These are phyloP conservation scores for Microvelia longipes DNA, from an alignment of 1,140 invertebrate genomes.

Conservation along the genomic window DNA sequence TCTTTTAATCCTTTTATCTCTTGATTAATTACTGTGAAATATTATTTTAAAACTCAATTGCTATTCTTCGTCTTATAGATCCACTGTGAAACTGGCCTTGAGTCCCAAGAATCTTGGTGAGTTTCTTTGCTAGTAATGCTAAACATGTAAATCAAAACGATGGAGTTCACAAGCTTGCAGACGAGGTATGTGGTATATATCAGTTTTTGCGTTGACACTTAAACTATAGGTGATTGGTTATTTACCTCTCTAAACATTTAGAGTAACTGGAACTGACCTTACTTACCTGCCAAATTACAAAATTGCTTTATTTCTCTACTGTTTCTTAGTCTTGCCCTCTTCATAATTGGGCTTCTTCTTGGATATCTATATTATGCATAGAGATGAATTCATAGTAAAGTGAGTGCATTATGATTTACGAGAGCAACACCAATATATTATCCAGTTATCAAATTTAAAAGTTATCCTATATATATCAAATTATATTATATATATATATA, in stretches of 20 bases:
- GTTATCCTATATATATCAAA: too few relatives aligned
- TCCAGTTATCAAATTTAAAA: too few relatives aligned
- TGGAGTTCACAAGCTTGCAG: neutral
- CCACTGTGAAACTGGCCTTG: neutral
- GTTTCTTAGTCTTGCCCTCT: too few relatives aligned
- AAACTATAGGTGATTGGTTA: neutral
- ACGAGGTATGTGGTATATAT: neutral
- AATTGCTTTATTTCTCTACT: too few relatives aligned
- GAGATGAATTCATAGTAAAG: neutral
- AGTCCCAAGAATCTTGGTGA: neutral
- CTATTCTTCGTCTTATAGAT: neutral
- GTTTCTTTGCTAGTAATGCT: neutral
- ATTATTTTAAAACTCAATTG: neutral
- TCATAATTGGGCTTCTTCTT: neutral
- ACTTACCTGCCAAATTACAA: neutral
- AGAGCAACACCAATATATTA: too few relatives aligned
- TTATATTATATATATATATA: too few relatives aligned
- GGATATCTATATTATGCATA: neutral
- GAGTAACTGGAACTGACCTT: neutral
- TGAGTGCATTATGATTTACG: too few relatives aligned
- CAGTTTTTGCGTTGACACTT: neutral
- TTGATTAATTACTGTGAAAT: neutral
- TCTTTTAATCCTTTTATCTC: neutral
- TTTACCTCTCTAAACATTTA: neutral
- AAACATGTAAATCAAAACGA: neutral